Evolutionary conservation across 2,888 invertebrate species (phyloP).

Genomic region (Trypoxylon attenuatum): DNA sequence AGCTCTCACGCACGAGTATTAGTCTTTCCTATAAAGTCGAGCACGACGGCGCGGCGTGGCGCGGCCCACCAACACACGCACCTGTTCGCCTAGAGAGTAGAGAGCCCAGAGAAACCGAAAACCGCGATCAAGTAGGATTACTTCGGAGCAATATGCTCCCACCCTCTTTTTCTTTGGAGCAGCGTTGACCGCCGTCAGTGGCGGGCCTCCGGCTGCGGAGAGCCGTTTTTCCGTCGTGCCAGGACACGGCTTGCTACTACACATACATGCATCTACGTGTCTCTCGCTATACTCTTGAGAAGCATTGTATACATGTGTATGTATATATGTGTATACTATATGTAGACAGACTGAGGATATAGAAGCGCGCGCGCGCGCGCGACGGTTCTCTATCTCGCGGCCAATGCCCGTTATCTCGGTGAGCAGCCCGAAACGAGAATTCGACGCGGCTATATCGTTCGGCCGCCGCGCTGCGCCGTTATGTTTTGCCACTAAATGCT

Average conservation of each 20-base stretch:
- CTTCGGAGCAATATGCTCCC: constrained; percentile 70
- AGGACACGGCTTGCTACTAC: constrained; percentile 24
- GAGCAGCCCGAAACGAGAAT: constrained; percentile 62
- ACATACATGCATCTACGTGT: too few relatives aligned
- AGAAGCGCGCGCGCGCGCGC: neutral
- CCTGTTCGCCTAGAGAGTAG: constrained; percentile 22
- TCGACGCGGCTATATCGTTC: constrained; percentile 53
- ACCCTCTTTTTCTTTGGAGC: constrained; percentile 53
- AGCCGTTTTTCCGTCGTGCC: neutral
- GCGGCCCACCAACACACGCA: constrained; percentile 4
- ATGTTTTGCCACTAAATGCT: constrained; percentile 53
- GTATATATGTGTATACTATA: constrained; percentile 30
- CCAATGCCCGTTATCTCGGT: constrained; percentile 65
- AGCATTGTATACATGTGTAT: too few relatives aligned
- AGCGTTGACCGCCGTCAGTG: constrained; percentile 35
- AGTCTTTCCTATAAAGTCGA: constrained; percentile 48
- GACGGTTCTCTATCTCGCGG: constrained; percentile 52
- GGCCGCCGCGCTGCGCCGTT: constrained; percentile 41
- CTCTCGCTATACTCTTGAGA: too few relatives aligned
- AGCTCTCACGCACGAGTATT: constrained; percentile 63
- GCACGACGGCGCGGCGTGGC: constrained; percentile 27
- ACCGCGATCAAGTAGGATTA: constrained; percentile 74
- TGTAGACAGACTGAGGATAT: constrained; percentile 34
- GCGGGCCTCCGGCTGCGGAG: constrained; percentile 34
- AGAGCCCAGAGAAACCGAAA: constrained; percentile 61